Base-by-base conservation (phyloP, 2,888 invertebrate genomes). In the Acanthopleura granulata region DNA sequence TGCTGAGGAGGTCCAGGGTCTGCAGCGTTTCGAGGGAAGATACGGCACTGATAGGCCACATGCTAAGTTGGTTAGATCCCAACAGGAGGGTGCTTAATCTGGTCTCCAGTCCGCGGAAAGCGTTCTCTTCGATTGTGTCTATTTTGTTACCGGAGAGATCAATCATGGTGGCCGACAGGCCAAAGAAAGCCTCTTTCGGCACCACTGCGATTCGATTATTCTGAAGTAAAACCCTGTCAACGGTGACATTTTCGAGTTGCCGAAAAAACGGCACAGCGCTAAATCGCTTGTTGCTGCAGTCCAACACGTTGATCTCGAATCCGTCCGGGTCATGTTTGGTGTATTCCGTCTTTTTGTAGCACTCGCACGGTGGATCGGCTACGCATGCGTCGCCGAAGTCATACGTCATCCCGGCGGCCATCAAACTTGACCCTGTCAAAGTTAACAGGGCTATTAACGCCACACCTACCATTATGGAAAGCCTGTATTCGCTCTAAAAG, bases 61-160 rank as follows among this genome's bases (percentile, higher is more conserved):
- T 16, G 66, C 18, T 16, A 6, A 66, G 66, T 6, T 14, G 22
- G 29, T 66, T 66, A 27, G 22, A 27, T 6, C 29, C 16, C 16
- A 66, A 25, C 6, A 3, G 15, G 1, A 66, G 14, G 4, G 29
- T 16, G 25, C 3, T 15, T 16, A 66, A 25, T 66, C 25, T 27
- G 25, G 22, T 66, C 29, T 27, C 66, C 3, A 66, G 66, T 66
- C 66, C 66, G 15, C 25, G 18, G 66, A 66, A 66, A 16, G 66
- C 66, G 29, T 66, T 25, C 25, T 22, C 22, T 66, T 66, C 66
- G 15, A 66, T 27, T 15, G 29, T 66, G 25, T 27, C 29, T 16
- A 66, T 66, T 66, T 27, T 27, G 66, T 66, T 66, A 27, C 29
- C 66, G 29, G 66, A 66, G 3, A 66, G 66, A 27, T 66, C 66